phyloP scores from a whole-genome alignment of 2,888 invertebrate genomes.

The Xylocampa areola region DNA sequence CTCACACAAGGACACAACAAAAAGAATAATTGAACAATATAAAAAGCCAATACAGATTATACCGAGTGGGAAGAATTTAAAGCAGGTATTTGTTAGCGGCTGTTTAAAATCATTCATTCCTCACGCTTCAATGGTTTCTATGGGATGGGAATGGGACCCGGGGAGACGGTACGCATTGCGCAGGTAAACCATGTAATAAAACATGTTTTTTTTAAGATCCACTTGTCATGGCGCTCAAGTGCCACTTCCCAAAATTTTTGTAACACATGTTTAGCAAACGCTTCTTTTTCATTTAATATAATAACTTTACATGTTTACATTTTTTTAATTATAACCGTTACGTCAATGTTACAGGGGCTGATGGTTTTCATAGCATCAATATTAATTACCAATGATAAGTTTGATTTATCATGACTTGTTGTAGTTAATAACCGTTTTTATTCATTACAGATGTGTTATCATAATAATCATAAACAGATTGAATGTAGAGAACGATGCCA shows the following conservation, averaged over 20 bases:
- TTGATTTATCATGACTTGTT: constrained; percentile 10
- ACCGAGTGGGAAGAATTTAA: constrained; percentile 70
- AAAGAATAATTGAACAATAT: constrained; percentile 53
- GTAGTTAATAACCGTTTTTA: constrained; percentile 6
- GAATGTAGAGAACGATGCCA: constrained; percentile 9
- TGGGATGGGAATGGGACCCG: constrained; percentile 71
- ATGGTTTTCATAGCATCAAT: not conserved
- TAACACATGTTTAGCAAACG: too few relatives aligned
- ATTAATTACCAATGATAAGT: not conserved
- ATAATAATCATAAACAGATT: constrained; percentile 4
- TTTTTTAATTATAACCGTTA: not conserved
- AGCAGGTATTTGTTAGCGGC: constrained; percentile 75
- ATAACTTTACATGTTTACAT: constrained; percentile 24
- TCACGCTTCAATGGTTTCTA: constrained; percentile 80
- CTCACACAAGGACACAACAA: constrained; percentile 15
- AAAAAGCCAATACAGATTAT: constrained; percentile 59
- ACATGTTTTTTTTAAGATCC: constrained; percentile 66
- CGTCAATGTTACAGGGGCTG: too few relatives aligned
- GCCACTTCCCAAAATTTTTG: constrained; percentile 47
- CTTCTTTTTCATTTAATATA: too few relatives aligned
- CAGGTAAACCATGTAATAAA: constrained; percentile 78
- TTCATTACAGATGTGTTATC: constrained; percentile 15
- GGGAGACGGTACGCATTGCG: constrained; percentile 74
- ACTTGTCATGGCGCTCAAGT: constrained; percentile 69
- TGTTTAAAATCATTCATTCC: constrained; percentile 83